Base-by-base conservation (phyloP, 2,888 invertebrate genomes). In the Hyposoter didymator region DNA sequence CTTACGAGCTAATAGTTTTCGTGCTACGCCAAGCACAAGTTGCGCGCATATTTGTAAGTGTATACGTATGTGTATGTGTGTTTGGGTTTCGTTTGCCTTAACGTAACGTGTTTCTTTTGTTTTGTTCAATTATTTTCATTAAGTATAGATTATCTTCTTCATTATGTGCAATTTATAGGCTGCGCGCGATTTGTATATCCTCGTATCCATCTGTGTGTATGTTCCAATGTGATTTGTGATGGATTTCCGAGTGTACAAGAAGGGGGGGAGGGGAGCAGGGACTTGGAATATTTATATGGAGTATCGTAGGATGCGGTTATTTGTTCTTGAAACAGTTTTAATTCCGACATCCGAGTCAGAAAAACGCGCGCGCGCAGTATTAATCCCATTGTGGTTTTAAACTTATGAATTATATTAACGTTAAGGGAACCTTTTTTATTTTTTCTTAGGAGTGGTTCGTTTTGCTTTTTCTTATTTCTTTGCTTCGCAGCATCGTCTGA, bases 1-100 rank as follows among this genome's bases (percentile, higher is more conserved):
- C 93, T 94, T 94, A 94, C 89, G 91, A 91, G 90, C 93, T 93
- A 94, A 93, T 93, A 93, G 93, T 93, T 94, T 92, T 92, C 91
- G 93, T 94, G 93, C 93, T 93, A 92, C 91, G 90, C 90, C 88
- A 91, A 93, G 93, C 93, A 93, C 93, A 93, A 67, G 90, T 87
- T 87, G 85, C 84, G 84, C 84, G 84, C 84, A 86, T 87, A 80
- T 80, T 79, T 86, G 78, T 83, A 80, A 74, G 80, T 87, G 78
- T 85, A 62, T 64, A 81, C 78, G 64, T 78, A 67, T 78, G 55
- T 74, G 39, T 69, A 17, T 59, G 78, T 81, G 76, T 82, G 67
- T 78, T 35, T 79, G 39, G 67, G 43, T 66, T 67, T 76, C 66
- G 74, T 76, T 76, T 49, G 28, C 19, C 32, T 62, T 78, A 55